Conservation (phyloP, 2,888 invertebrate genomes). For the Portevinia maculata region DNA sequence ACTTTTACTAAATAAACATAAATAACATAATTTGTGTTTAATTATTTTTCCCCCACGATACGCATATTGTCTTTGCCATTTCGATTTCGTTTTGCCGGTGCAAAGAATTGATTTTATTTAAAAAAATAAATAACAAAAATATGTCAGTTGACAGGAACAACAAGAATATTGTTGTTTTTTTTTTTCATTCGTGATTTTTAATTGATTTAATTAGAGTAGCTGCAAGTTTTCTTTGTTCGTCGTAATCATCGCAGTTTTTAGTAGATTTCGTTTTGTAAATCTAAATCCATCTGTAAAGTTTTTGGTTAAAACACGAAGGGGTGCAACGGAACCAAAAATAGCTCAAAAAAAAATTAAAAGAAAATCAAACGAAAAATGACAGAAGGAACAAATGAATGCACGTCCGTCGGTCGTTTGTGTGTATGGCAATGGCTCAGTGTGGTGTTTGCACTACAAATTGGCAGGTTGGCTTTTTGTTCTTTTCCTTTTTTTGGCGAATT, state of each 20-base stretch:
- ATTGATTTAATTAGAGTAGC: slow-evolving; percentile 72
- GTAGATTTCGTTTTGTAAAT: slow-evolving; percentile 47
- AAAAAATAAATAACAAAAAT: slow-evolving; percentile 1
- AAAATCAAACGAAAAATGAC: slow-evolving; percentile 51
- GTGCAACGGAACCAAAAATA: slow-evolving; percentile 58
- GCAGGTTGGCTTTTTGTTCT: slow-evolving; percentile 53
- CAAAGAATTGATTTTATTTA: slow-evolving; percentile 66
- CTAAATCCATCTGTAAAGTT: slow-evolving; percentile 58
- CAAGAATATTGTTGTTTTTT: slow-evolving; percentile 12
- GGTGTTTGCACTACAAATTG: slow-evolving; percentile 47
- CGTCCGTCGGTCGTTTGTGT: neutral
- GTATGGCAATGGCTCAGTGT: slow-evolving; percentile 29
- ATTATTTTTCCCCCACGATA: slow-evolving; percentile 45
- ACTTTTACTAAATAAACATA: slow-evolving; percentile 50
- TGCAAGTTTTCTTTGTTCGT: slow-evolving; percentile 57
- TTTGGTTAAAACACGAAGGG: slow-evolving; percentile 61
- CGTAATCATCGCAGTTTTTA: neutral
- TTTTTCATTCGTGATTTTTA: slow-evolving; percentile 56
- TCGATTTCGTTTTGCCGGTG: slow-evolving; percentile 33
- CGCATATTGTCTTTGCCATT: slow-evolving; percentile 6
- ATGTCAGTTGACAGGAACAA: slow-evolving; percentile 30
- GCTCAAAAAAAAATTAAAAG: slow-evolving; percentile 6
- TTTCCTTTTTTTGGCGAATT: slow-evolving; percentile 36
- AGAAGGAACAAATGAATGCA: slow-evolving; percentile 48
- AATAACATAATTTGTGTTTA: slow-evolving; percentile 69